Percentiles rank a stretch among this genome's conserved stretches.
These are phyloP conservation scores for Emydocephalus ijimae DNA, from an alignment of 2,113 vertebrate species.

Conservation along the genomic window DNA sequence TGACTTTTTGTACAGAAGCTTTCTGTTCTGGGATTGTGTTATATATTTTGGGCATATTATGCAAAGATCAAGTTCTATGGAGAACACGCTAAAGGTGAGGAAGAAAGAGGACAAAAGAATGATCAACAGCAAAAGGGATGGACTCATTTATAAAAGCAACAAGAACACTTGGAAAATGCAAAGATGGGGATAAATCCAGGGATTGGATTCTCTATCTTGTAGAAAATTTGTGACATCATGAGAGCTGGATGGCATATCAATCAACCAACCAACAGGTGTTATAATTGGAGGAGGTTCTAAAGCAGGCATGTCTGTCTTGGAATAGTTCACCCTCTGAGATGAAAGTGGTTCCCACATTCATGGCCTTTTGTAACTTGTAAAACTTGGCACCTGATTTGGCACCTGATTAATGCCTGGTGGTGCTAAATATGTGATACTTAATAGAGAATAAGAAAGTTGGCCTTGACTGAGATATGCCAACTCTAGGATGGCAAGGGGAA, in stretches of 20 bases:
- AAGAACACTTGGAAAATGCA: neutral
- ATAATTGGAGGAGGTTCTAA: neutral
- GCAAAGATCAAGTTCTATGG: neutral
- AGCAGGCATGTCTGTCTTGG: neutral
- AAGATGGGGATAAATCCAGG: neutral
- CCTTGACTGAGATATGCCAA: neutral
- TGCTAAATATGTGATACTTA: neutral
- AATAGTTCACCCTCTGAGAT: neutral
- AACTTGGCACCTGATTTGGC: neutral
- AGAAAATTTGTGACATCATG: neutral
- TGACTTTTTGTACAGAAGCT: neutral
- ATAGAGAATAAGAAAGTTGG: neutral
- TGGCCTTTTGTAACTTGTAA: neutral
- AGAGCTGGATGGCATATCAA: neutral
- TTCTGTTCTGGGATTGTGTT: neutral
- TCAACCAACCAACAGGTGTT: neutral
- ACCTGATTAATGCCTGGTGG: neutral
- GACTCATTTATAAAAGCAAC: neutral
- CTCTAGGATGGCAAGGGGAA: neutral
- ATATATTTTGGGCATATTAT: neutral
- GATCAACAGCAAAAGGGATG: neutral
- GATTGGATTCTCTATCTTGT: too few species aligned
- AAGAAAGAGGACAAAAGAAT: neutral
- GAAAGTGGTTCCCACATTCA: neutral
- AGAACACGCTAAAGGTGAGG: neutral